These are phyloP conservation scores for Rhamphomyia laevipes DNA, from an alignment of 2,888 invertebrate species.

Conservation along the genomic window DNA sequence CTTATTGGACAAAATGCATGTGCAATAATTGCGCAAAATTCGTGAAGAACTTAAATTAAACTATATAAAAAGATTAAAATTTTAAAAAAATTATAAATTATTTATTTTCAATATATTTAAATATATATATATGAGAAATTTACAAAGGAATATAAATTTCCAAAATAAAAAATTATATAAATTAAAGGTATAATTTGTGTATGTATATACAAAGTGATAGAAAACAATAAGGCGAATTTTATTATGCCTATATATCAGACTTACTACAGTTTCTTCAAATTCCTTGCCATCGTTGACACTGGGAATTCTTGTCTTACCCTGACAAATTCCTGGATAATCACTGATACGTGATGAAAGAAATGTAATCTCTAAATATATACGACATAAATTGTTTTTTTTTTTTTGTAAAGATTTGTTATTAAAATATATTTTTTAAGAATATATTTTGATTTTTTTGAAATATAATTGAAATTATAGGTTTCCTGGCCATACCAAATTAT, in stretches of 20 bases:
- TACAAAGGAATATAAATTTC: neutral
- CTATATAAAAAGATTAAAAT: too few species aligned
- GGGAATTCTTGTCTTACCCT: slow-evolving; percentile 90
- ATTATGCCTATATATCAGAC: slow-evolving; percentile 36
- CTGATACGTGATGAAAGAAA: slow-evolving; percentile 73
- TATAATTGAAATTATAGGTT: too few species aligned
- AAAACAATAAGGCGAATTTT: neutral
- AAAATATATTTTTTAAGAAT: too few species aligned
- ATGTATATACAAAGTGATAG: too few species aligned
- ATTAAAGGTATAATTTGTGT: slow-evolving; percentile 13
- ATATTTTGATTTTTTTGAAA: too few species aligned
- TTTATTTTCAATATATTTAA: slow-evolving; percentile 4
- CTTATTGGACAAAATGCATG: too few species aligned
- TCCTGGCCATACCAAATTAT: too few species aligned
- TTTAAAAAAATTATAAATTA: slow-evolving; percentile 2
- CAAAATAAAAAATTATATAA: neutral
- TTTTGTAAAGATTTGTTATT: too few species aligned
- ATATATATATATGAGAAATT: neutral
- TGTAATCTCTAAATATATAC: slow-evolving; percentile 53
- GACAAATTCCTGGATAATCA: slow-evolving; percentile 84
- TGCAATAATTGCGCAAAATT: too few species aligned
- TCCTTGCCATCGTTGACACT: slow-evolving; percentile 89
- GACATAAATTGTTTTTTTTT: too few species aligned
- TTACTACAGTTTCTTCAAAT: slow-evolving; percentile 78
- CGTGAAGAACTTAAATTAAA: too few species aligned